Evolutionary conservation across 2,797 vertebrate species (phyloP), one percentile per base, ranked within the genome.

Genomic region (Clarias laeviceps): DNA sequence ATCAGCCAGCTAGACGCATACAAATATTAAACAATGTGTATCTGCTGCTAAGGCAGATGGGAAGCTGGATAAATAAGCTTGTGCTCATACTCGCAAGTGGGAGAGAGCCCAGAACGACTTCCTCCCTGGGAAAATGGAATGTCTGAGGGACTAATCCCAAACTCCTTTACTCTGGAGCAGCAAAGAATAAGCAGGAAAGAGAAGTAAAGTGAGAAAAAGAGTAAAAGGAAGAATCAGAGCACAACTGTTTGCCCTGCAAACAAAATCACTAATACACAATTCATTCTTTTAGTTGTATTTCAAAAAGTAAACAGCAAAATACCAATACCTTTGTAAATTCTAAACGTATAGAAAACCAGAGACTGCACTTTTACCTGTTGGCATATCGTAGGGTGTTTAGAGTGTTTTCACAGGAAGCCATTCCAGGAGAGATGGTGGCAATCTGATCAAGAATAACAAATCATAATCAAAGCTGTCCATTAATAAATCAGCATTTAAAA

Each of bases 351-450:
- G 17, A 65, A 37, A 77, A 2, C 12, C 62, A 40, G 27, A 85
- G 90, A 27, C 0, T 5, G 80, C 64, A 88, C 74, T 88, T 95
- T 90, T 95, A 99, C 98, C 98, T 98, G 94, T 99, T 99, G 89
- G 98, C 98, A 0, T 99, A 99, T 96, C 98, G 97, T 93, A 99
- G 89, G 0, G 98, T 99, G 94, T 99, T 99, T 84, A 99, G 95
- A 82, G 97, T 99, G 88, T 99, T 99, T 95, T 99, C 98, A 94
- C 98, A 99, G 84, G 98, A 99, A 24, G 98, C 97, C 96, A 99
- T 99, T 82, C 98, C 98, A 14, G 98, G 98, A 93, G 98, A 99
- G 93, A 99, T 99, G 15, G 98, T 99, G 88, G 98, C 97, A 20
- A 99, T 99, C 98, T 99, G 91, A 40, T 45, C 4, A 50, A 1